phyloP scores from a whole-genome alignment of 2,113 vertebrate genomes.

The Atrichornis clamosus region DNA sequence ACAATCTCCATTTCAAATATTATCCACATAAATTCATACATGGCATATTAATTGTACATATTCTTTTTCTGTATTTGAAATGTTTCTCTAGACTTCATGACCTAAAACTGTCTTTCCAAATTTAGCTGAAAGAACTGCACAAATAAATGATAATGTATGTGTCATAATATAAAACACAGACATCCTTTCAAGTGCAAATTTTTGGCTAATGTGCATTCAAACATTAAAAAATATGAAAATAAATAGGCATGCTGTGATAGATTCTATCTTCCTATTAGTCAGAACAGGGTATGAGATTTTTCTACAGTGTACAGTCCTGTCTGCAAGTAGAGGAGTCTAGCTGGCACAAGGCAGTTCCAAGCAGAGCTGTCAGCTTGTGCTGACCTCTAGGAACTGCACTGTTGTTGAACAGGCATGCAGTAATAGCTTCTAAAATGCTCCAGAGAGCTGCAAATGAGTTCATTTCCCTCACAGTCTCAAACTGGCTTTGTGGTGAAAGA shows the following conservation, averaged over 20 bases:
- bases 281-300: not conserved
- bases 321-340: not conserved
- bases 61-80: not conserved
- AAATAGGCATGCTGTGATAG: not conserved
- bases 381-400: not conserved
- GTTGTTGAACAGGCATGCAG: not conserved
- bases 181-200: slow-evolving; percentile 56
- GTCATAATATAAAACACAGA: slow-evolving; percentile 1
- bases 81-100: slow-evolving; percentile 23
- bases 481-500: not conserved
- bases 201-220: not conserved
- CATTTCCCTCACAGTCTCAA: not conserved
- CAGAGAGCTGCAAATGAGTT: not conserved
- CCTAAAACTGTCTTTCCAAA: slow-evolving; percentile 60
- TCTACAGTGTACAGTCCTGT: not conserved
- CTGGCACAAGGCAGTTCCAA: not conserved
- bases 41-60: not conserved
- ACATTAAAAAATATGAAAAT: not conserved
- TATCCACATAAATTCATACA: not conserved
- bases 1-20: not conserved
- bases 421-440: not conserved
- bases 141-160: slow-evolving; percentile 24
- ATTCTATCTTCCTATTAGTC: not conserved
- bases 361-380: not conserved
- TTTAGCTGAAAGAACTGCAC: slow-evolving; percentile 37